These are phyloP conservation scores for Dunckerocampus dactyliophorus DNA, from an alignment of 2,113 vertebrate genomes.

Conservation along the genomic window DNA sequence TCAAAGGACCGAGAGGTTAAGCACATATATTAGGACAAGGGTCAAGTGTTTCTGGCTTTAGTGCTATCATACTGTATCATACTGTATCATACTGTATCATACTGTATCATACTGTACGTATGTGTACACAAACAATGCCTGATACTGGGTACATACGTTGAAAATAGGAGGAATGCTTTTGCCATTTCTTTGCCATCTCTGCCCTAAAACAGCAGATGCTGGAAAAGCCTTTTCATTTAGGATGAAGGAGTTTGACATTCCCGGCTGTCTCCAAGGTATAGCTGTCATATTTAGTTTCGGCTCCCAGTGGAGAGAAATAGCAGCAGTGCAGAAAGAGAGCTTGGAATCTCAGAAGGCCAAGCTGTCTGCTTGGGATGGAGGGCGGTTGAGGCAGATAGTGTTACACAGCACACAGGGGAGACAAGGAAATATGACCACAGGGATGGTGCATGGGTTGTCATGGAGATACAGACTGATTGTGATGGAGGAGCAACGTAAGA, in stretches of 20 bases:
- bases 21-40: too few species aligned
- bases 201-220: conserved; percentile 7
- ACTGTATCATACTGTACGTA: too few species aligned
- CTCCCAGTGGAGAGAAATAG: conserved; percentile 48
- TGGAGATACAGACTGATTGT: conserved; percentile 6
- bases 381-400: conserved; percentile 60
- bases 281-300: conserved; percentile 65
- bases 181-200: neutral
- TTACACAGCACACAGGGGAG: conserved; percentile 60
- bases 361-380: conserved; percentile 55
- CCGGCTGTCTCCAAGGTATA: conserved; percentile 48
- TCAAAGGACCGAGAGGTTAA: too few species aligned
- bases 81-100: too few species aligned
- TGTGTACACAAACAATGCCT: neutral
- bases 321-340: conserved; percentile 35
- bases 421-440: conserved; percentile 50
- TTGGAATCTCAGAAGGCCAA: conserved; percentile 51
- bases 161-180: neutral
- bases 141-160: neutral
- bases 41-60: too few species aligned
- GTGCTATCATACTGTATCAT: too few species aligned
- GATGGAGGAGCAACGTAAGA: neutral
- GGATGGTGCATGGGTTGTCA: conserved; percentile 29
- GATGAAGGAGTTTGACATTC: conserved; percentile 51
- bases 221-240: conserved; percentile 27